Base-by-base conservation (phyloP, 2,113 vertebrate genomes). In the Laterallus jamaicensis region DNA sequence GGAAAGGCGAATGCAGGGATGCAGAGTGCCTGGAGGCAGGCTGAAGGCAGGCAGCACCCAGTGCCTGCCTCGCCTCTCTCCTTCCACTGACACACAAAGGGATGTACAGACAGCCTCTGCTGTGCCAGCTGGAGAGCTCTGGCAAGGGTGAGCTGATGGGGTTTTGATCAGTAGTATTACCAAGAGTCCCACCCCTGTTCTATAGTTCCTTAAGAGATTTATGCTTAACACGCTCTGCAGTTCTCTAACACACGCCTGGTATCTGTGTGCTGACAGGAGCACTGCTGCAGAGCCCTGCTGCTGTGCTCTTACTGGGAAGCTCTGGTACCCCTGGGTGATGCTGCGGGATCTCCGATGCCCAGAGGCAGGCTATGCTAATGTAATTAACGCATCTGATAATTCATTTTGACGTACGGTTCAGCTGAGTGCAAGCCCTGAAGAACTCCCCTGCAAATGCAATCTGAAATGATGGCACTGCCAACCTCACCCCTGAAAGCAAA, bases 371-470 rank as follows among this genome's bases (percentile, higher is more conserved):
- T 37, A 8, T 5, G 37, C 71, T 73, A 80, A 88, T 2, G 8
- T 31, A 74, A 92, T 92, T 88, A 92, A 52, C 75, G 64, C 47
- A 44, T 28, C 21, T 8, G 13, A 26, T 74, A 74, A 90, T 88
- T 86, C 84, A 37, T 87, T 52, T 26, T 42, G 70, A 55, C 2
- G 1, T 5, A 40, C 6, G 2, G 95, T 40, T 85, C 94, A 93
- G 85, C 76, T 69, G 37, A 96, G 76, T 7, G 71, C 79, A 63
- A 91, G 79, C 82, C 85, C 95, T 90, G 56, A 74, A 80, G 90
- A 83, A 82, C 55, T 58, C 85, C 59, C 49, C n/a, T 56, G 79
- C 88, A 55, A 90, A 93, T 32, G 59, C 67, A 40, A 90, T 77
- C 63, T 74, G 92, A 90, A 93, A 47, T 4, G 9, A 79, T 47